Evolutionary conservation across 2,113 vertebrate species (phyloP), one percentile per base, ranked within the genome.

Genomic region (Clarias batrachus): DNA sequence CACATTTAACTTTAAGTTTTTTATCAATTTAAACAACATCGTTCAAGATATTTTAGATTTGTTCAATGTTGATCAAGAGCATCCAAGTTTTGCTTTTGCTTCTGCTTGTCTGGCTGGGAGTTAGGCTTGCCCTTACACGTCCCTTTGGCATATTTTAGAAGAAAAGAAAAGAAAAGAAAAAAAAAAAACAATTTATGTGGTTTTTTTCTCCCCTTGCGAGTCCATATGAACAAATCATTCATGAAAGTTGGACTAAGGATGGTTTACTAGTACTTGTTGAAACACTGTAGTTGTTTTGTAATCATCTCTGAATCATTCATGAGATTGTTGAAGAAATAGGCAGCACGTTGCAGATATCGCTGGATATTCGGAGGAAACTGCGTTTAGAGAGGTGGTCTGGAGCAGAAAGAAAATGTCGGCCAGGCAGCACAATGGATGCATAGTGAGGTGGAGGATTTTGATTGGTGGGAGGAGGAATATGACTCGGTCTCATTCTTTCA

Each of bases 371-470:
- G 74, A 56, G 16, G 30, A 19, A 8, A 66, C 16, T 60, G 65
- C 79, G 80, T 88, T 86, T 78, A 65, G 59, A 70, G 63, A 81
- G 78, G 78, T 87, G 87, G 76, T 86, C 87, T 83, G 90, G 91
- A 92, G 92, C 89, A 90, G 92, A 94, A 93, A 95, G 93, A 94
- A 93, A 92, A 93, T 92, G 93, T 93, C 92, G 88, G 89, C 92
- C 66, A 21, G 84, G 60, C 87, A 79, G 91, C 70, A 87, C 78
- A 81, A 91, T 85, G 91, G 89, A 91, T 86, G 90, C 92, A 91
- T 92, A 90, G 92, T 91, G 93, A 95, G 94, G 94, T 96, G 94
- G 94, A 95, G 57, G 91, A 54, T 90, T 92, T 93, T 95, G 94
- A 95, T 95, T 95, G 95, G 95, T 92, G 90, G 92, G 92, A 86